These are phyloP conservation scores for Caenorhabditis remanei DNA, from an alignment of 1,140 invertebrate genomes.

Conservation along the genomic window DNA sequence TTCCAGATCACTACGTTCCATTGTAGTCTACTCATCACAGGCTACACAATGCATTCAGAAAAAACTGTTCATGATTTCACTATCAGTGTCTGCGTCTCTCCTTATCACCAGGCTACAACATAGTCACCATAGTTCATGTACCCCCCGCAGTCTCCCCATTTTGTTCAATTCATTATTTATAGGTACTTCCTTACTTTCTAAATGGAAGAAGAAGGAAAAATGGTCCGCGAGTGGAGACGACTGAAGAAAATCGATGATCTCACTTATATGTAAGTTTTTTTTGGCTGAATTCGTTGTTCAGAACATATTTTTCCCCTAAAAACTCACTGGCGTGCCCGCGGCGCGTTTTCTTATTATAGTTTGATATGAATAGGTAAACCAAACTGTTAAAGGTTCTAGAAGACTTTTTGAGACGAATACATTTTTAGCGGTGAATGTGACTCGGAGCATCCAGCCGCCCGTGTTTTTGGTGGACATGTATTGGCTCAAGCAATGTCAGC, in stretches of 20 bases:
- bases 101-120: background rate
- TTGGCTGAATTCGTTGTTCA: too few species aligned
- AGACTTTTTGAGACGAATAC: background rate
- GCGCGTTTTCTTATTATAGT: too few species aligned
- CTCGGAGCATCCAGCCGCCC: constrained; percentile 61
- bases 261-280: constrained; percentile 58
- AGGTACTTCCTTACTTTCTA: background rate
- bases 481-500: constrained; percentile 64
- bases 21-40: background rate
- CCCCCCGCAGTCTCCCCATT: background rate
- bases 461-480: constrained; percentile 65
- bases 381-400: background rate
- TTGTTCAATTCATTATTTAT: background rate
- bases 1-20: background rate
- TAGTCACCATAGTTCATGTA: background rate
- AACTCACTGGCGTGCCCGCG: too few species aligned
- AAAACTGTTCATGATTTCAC: background rate
- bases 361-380: too few species aligned
- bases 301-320: too few species aligned
- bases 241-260: constrained; percentile 54
- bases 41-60: background rate
- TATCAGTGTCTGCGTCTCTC: background rate
- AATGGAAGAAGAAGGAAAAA: background rate
- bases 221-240: constrained; percentile 58
- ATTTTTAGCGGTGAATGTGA: constrained; percentile 64